Conservation (phyloP, 2,797 vertebrate species). For the Hemitrygon akajei region DNA sequence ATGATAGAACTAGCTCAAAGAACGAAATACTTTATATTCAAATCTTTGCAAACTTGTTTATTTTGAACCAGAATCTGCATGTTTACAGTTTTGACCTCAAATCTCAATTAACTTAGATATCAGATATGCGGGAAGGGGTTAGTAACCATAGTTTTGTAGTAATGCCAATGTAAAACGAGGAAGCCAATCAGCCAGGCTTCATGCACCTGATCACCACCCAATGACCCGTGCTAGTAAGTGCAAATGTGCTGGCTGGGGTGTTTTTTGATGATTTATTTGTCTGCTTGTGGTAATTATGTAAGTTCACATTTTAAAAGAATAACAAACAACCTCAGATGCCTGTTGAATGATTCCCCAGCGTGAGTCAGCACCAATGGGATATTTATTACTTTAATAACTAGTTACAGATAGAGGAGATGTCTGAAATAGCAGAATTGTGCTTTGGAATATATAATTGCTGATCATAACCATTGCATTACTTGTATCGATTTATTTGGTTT, state of each 20-base stretch:
- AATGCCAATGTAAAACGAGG: not conserved
- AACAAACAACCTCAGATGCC: not conserved
- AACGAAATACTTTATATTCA: too few species aligned
- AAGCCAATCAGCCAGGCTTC: not conserved
- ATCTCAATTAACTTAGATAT: not conserved
- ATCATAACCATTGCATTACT: not conserved
- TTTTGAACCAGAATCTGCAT: too few species aligned
- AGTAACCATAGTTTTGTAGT: not conserved
- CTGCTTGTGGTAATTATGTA: not conserved
- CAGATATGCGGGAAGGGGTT: too few species aligned
- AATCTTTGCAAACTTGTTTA: too few species aligned
- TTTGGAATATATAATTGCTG: not conserved
- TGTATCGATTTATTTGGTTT: slow-evolving; percentile 3
- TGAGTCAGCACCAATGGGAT: not conserved
- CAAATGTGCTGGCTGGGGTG: not conserved
- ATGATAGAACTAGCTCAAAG: too few species aligned
- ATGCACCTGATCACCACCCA: slow-evolving; percentile 2
- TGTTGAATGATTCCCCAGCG: not conserved
- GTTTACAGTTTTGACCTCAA: too few species aligned
- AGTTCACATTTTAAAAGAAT: not conserved
- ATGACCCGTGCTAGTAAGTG: slow-evolving; percentile 9
- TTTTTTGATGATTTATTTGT: not conserved
- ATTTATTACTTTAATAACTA: slow-evolving; percentile 30
- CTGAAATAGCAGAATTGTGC: not conserved
- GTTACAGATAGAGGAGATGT: not conserved